Evolutionary conservation across 2,113 vertebrate genomes (phyloP).

Genomic region (Cacatua alba): DNA sequence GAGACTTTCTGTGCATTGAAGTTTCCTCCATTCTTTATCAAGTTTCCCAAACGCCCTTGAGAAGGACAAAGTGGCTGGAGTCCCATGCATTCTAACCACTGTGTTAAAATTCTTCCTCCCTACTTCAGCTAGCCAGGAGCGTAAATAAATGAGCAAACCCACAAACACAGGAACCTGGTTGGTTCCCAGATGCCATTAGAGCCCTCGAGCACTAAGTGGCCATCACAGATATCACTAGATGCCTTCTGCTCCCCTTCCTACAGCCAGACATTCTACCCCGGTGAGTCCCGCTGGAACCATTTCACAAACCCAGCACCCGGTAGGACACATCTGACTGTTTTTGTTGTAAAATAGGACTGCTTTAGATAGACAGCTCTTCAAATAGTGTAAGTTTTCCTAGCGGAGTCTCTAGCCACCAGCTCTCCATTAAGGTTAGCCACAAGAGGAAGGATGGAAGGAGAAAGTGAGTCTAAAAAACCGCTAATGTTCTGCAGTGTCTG

Average conservation of each 20-base stretch:
- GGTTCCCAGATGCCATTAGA: conserved; percentile 20
- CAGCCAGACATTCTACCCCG: neutral
- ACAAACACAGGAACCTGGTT: conserved; percentile 4
- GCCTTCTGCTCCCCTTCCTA: conserved; percentile 27
- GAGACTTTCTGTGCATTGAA: neutral
- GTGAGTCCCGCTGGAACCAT: neutral
- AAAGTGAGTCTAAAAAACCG: neutral
- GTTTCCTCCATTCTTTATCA: neutral
- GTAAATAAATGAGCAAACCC: neutral
- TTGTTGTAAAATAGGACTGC: neutral
- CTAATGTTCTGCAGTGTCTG: conserved; percentile 35
- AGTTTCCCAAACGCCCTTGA: neutral
- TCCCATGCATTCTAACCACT: neutral
- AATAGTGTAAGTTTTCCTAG: neutral
- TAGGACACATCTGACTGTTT: neutral
- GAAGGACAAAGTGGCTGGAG: neutral
- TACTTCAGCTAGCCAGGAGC: neutral
- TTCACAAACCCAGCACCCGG: neutral
- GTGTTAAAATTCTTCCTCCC: conserved; percentile 35
- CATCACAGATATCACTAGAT: neutral
- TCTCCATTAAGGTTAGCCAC: conserved; percentile 67
- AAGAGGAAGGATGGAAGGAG: conserved; percentile 40
- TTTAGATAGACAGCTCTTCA: neutral
- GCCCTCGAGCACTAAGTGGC: neutral
- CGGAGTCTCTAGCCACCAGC: neutral